phyloP scores from a whole-genome alignment of 2,888 invertebrate genomes.

The Nebria brevicollis region DNA sequence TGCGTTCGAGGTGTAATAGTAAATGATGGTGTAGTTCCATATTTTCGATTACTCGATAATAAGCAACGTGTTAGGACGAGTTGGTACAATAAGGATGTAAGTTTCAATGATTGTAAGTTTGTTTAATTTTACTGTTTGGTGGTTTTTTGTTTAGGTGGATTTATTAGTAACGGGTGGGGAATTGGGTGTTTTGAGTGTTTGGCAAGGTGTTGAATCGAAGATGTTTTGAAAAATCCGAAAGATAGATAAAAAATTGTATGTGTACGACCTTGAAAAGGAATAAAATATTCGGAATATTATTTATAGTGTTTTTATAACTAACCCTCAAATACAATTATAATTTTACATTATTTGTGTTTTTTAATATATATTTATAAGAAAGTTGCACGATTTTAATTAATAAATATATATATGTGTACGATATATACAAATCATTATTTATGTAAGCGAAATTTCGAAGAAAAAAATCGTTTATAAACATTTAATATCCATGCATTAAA shows the following conservation, averaged over 20 bases:
- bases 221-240: slow-evolving; percentile 9
- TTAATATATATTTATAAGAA: slow-evolving; percentile 21
- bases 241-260: background rate
- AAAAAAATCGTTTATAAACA: no score
- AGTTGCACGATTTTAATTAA: slow-evolving; percentile 33
- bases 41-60: slow-evolving; percentile 70
- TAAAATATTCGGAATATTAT: background rate
- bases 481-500: background rate
- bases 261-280: background rate
- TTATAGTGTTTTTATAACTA: slow-evolving; percentile 35
- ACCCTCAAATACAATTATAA: slow-evolving; percentile 36
- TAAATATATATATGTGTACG: slow-evolving; percentile 29
- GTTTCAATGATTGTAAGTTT: slow-evolving; percentile 25
- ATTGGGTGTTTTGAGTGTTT: slow-evolving; percentile 73
- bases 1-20: slow-evolving; percentile 66
- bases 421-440: background rate
- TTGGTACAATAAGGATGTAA: slow-evolving; percentile 71
- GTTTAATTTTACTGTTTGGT: background rate
- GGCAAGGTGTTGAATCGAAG: slow-evolving; percentile 62
- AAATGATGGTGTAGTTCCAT: slow-evolving; percentile 64
- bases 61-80: slow-evolving; percentile 78
- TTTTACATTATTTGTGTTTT: slow-evolving; percentile 29
- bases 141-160: slow-evolving; percentile 65
- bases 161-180: slow-evolving; percentile 78
- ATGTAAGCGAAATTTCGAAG: no score